Evolutionary conservation across 2,113 vertebrate genomes (phyloP).

Genomic region (Sinocyclocheilus rhinocerous): DNA sequence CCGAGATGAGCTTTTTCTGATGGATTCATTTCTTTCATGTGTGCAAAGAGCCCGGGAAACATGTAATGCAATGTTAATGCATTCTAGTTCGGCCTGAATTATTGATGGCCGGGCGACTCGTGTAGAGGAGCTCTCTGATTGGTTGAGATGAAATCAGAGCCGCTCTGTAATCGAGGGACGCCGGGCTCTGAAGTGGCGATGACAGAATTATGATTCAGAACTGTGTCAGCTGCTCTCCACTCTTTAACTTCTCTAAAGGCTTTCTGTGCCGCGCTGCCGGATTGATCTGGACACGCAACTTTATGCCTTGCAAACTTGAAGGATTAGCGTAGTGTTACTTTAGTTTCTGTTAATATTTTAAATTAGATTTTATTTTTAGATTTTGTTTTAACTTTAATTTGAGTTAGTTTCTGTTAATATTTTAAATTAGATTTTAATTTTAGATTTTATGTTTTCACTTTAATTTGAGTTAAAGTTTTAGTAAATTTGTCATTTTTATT

Average conservation of each 20-base stretch:
- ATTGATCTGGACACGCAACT: too few relatives aligned
- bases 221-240: neutral
- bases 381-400: too few relatives aligned
- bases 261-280: too few relatives aligned
- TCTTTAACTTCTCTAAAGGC: neutral
- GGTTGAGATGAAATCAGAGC: neutral
- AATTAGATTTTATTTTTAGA: too few relatives aligned
- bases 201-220: neutral
- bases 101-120: constrained; percentile 60
- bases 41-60: constrained; percentile 42
- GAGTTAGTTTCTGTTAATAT: too few relatives aligned
- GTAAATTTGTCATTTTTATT: too few relatives aligned
- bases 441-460: too few relatives aligned
- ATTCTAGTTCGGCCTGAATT: constrained; percentile 74
- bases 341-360: too few relatives aligned
- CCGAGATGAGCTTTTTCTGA: constrained; percentile 57
- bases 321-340: too few relatives aligned
- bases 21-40: constrained; percentile 58
- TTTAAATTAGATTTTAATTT: too few relatives aligned
- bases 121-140: neutral
- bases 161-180: neutral
- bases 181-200: neutral
- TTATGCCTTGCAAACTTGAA: too few relatives aligned
- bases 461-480: too few relatives aligned
- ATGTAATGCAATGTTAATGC: constrained; percentile 69